These are phyloP conservation scores for Cyclura pinguis DNA, from an alignment of 2,797 vertebrate genomes.

Conservation along the genomic window DNA sequence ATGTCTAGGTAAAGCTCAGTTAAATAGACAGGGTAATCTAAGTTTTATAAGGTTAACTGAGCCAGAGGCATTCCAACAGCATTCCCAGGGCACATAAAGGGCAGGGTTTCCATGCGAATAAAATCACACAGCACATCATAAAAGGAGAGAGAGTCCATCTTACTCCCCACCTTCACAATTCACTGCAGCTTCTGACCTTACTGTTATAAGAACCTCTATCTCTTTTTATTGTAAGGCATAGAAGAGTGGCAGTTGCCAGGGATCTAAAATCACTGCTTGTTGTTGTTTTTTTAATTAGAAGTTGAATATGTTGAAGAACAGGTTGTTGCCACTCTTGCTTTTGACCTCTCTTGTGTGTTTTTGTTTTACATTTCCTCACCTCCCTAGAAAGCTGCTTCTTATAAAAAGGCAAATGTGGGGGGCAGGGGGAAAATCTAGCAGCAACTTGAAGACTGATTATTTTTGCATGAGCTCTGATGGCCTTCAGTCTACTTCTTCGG, in stretches of 20 bases:
- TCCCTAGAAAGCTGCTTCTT: neutral
- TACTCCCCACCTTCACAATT: neutral
- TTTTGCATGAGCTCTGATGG: no score
- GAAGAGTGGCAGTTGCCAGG: neutral
- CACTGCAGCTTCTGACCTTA: neutral
- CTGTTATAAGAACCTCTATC: neutral
- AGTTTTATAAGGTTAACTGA: neutral
- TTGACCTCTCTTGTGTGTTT: neutral
- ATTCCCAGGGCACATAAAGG: neutral
- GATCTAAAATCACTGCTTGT: neutral
- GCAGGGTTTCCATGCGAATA: neutral
- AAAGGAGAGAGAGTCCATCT: neutral
- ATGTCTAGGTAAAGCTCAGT: conserved; percentile 60
- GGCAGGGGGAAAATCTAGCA: no score
- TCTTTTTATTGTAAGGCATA: neutral
- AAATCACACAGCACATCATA: neutral
- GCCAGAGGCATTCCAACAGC: neutral
- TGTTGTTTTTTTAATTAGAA: neutral
- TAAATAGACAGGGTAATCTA: conserved; percentile 25
- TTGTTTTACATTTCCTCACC: neutral
- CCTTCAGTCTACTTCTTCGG: no score
- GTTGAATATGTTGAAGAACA: neutral
- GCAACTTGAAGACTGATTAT: no score
- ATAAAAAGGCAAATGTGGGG: no score
- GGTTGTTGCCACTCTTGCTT: neutral